Evolutionary conservation across 30 jellyfish, hydroid and myxozoan genomes (phyloP), one percentile per base, ranked within the genome.

Genomic region (Calvadosia cruxmelitensis): DNA sequence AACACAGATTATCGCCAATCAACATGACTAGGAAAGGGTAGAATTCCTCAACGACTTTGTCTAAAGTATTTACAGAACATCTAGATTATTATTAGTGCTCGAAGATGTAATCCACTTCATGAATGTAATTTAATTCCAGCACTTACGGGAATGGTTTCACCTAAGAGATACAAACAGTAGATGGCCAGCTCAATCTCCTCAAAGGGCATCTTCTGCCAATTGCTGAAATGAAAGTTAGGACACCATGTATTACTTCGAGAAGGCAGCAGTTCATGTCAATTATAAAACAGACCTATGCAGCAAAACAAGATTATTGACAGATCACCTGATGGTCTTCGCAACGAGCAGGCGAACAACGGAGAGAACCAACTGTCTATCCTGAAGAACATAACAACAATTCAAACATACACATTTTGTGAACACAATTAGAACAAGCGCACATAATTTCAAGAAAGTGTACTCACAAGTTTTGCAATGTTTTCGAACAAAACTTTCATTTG

Each of bases 71-170:
- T n/a, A n/a, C n/a, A n/a, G n/a, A n/a, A n/a, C n/a, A n/a, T n/a
- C n/a, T n/a, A n/a, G n/a, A n/a, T n/a, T n/a, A n/a, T n/a, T n/a
- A n/a, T n/a, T n/a, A n/a, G n/a, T n/a, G n/a, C n/a, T n/a, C n/a
- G n/a, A n/a, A n/a, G n/a, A n/a, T n/a, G n/a, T n/a, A n/a, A n/a
- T n/a, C n/a, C n/a, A n/a, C n/a, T n/a, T n/a, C n/a, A n/a, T n/a
- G n/a, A n/a, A n/a, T n/a, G n/a, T n/a, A n/a, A n/a, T n/a, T n/a
- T n/a, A n/a, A n/a, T n/a, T n/a, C n/a, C n/a, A n/a, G n/a, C n/a
- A 50, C 93, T 15, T 87, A 87, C 97, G 68, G 94, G 97, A 69
- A 80, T 64, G 2, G 93, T 92, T 50, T 88, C 97, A 2, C 93
- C 97, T 3, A 88, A 82, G n/a, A 85, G 76, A 51, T 88, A 88